A percentile compares a stretch with the other conserved stretches of the same genome.
These are phyloP conservation scores for Xenopus petersii DNA, from an alignment of 2,797 vertebrate genomes.

Conservation along the genomic window DNA sequence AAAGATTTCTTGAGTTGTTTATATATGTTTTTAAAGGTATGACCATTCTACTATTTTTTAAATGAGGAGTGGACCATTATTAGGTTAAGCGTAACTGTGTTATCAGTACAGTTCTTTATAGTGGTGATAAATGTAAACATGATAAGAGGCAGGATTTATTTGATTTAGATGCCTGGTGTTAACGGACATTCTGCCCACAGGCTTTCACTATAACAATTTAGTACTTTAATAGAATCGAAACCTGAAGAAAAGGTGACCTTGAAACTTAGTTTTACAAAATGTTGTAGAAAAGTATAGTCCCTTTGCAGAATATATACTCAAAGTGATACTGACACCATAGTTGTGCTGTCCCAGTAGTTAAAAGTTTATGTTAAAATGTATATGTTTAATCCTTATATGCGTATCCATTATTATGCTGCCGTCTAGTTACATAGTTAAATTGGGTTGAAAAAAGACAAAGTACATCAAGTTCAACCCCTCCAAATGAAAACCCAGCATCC, in stretches of 20 bases:
- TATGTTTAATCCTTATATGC: too few species aligned
- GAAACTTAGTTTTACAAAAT: constrained; percentile 18
- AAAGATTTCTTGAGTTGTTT: background rate
- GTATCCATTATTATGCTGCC: too few species aligned
- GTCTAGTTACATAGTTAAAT: too few species aligned
- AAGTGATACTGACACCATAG: too few species aligned
- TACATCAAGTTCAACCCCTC: too few species aligned
- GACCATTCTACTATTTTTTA: background rate
- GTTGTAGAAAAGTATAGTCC: background rate
- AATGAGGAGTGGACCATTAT: constrained; percentile 11
- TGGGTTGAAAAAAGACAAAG: too few species aligned
- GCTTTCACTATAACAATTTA: constrained; percentile 38
- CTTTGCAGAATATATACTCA: too few species aligned
- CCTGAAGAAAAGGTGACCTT: constrained; percentile 38
- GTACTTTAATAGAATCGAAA: constrained; percentile 24
- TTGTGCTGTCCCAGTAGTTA: too few species aligned
- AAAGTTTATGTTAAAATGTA: too few species aligned
- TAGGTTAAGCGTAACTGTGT: constrained; percentile 27
- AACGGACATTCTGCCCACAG: constrained; percentile 44
- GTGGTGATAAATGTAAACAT: constrained; percentile 39
- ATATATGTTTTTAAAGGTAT: background rate
- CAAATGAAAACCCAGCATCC: too few species aligned
- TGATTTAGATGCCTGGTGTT: constrained; percentile 40
- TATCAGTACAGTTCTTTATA: constrained; percentile 24
- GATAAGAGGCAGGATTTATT: constrained; percentile 36